Percentiles rank a stretch among this genome's conserved stretches.
Conservation (phyloP, 2,888 invertebrate genomes). For the Myopa tessellatipennis region DNA sequence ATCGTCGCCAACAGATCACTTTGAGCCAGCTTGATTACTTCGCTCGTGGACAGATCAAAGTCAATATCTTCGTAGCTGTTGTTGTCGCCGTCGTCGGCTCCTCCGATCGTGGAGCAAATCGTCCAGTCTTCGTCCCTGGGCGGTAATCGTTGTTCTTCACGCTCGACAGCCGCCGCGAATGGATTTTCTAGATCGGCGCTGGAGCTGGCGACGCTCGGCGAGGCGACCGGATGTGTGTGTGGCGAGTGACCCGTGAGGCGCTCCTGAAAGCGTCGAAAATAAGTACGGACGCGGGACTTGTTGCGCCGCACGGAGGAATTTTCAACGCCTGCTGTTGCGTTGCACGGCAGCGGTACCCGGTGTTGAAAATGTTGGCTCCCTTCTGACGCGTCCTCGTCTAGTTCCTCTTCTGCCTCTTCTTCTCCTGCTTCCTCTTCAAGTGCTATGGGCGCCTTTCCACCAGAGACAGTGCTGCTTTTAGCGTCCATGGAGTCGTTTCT, state of each 20-base stretch:
- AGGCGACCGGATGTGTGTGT: constrained; percentile 47
- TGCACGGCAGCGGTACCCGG: neutral
- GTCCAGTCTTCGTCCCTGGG: constrained; percentile 6
- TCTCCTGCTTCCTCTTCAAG: constrained; percentile 54
- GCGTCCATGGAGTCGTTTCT: constrained; percentile 49
- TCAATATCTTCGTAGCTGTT: constrained; percentile 51
- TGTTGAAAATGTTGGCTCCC: neutral
- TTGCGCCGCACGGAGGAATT: constrained; percentile 56
- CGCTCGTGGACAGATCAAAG: constrained; percentile 44
- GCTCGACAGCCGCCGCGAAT: constrained; percentile 8
- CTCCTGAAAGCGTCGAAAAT: constrained; percentile 67
- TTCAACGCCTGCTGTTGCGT: constrained; percentile 23
- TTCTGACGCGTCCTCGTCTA: constrained; percentile 19
- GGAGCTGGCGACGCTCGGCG: constrained; percentile 18
- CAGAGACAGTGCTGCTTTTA: neutral
- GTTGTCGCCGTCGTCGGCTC: neutral
- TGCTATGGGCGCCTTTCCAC: constrained; percentile 57
- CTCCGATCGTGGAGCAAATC: constrained; percentile 10
- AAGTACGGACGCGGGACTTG: constrained; percentile 68
- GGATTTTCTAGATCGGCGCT: constrained; percentile 7
- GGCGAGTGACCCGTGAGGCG: constrained; percentile 64
- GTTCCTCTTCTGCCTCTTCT: constrained; percentile 44
- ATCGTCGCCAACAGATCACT: constrained; percentile 44
- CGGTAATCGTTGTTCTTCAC: constrained; percentile 18
- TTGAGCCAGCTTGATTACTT: neutral